Conservation (phyloP, 92 coral and sea anemone species). For the Pocillopora meandrina region DNA sequence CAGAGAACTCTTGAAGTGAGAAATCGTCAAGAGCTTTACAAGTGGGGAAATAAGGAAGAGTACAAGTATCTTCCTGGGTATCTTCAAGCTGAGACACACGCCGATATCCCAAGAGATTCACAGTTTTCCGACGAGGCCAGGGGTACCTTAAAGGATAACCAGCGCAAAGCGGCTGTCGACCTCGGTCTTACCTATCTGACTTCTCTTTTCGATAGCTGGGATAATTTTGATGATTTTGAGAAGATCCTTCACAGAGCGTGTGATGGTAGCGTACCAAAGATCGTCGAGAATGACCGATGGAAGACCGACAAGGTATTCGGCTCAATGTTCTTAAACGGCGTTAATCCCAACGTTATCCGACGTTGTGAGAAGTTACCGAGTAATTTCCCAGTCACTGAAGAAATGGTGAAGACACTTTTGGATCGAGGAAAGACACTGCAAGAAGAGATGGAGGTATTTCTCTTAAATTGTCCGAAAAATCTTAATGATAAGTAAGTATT, state of each 20-base stretch:
- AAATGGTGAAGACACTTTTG: conserved; percentile 42
- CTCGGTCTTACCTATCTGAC: conserved; percentile 39
- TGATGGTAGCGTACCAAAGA: conserved; percentile 36
- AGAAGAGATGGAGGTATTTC: conserved; percentile 43
- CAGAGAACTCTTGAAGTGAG: conserved; percentile 55
- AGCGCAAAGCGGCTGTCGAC: conserved; percentile 24
- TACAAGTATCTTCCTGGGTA: conserved; percentile 55
- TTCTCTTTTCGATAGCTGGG: conserved; percentile 35
- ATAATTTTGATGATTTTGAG: conserved; percentile 38
- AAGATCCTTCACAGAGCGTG: conserved; percentile 35
- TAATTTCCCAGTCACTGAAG: conserved; percentile 57
- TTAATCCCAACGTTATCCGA: conserved; percentile 47
- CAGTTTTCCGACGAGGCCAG: conserved; percentile 63
- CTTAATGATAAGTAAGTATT: too few species aligned
- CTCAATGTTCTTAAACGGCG: conserved; percentile 52
- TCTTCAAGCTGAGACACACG: conserved; percentile 41
- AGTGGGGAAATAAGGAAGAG: conserved; percentile 49
- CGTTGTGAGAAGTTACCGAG: conserved; percentile 54
- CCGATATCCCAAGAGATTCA: conserved; percentile 69
- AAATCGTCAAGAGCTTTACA: conserved; percentile 47
- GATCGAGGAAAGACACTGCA: conserved; percentile 46
- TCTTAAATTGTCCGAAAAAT: neutral
- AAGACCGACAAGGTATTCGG: conserved; percentile 49
- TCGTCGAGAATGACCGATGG: conserved; percentile 41
- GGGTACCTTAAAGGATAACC: conserved; percentile 26